Percentiles rank a stretch among this genome's conserved stretches.
Conservation (phyloP, 1,140 invertebrate species). For the Bombus pascuorum region DNA sequence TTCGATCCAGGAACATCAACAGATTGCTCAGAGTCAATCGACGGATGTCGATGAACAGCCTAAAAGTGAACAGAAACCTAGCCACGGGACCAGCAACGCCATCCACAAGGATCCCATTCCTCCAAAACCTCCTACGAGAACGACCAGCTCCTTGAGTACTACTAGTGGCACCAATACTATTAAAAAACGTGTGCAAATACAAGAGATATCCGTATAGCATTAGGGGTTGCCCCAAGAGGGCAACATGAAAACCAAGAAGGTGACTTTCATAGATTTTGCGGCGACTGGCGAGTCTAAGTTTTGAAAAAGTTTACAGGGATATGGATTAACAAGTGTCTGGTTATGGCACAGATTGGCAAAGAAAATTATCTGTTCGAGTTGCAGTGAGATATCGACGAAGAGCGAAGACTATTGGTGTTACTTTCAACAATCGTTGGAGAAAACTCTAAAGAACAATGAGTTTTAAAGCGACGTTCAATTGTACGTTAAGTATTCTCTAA, state of each 20-base stretch:
- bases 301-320: conserved; percentile 45
- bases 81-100: conserved; percentile 54
- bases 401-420: neutral
- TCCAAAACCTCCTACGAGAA: conserved; percentile 80
- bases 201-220: conserved; percentile 87
- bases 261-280: conserved; percentile 78
- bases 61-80: conserved; percentile 42
- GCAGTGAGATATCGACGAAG: neutral
- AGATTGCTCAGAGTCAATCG: conserved; percentile 42
- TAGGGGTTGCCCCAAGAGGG: conserved; percentile 82
- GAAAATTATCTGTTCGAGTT: neutral
- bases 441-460: neutral
- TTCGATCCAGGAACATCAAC: conserved; percentile 72
- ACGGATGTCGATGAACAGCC: conserved; percentile 66
- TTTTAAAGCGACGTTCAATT: neutral
- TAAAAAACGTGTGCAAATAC: conserved; percentile 87
- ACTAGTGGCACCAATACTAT: conserved; percentile 80
- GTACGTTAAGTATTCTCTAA: conserved; percentile 12
- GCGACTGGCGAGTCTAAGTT: conserved; percentile 77
- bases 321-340: neutral
- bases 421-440: neutral
- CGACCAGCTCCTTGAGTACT: conserved; percentile 77
- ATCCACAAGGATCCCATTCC: conserved; percentile 74
- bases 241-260: conserved; percentile 77
- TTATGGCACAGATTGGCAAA: neutral